Conservation (phyloP, 1,140 invertebrate species). For the Lucilia sericata region DNA sequence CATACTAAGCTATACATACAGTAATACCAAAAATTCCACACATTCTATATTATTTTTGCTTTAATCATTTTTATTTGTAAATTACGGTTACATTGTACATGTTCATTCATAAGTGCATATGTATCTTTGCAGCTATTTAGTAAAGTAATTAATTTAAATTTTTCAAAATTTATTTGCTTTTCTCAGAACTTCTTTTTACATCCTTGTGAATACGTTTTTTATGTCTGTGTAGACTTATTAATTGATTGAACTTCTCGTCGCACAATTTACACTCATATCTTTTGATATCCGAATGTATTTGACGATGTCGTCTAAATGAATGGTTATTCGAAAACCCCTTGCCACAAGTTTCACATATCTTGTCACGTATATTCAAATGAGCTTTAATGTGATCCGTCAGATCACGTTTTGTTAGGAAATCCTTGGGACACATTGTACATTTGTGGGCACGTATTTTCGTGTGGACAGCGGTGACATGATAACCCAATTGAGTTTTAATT, state of each 20-base stretch:
- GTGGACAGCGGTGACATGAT: slow-evolving; percentile 59
- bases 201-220: slow-evolving; percentile 62
- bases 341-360: slow-evolving; percentile 60
- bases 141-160: too few species aligned
- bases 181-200: neutral
- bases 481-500: slow-evolving; percentile 54
- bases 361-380: slow-evolving; percentile 63
- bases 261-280: slow-evolving; percentile 62
- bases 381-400: slow-evolving; percentile 60
- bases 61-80: too few species aligned
- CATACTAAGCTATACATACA: too few species aligned
- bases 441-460: slow-evolving; percentile 60
- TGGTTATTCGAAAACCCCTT: slow-evolving; percentile 62
- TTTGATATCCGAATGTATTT: slow-evolving; percentile 62
- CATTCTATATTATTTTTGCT: too few species aligned
- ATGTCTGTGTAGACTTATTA: slow-evolving; percentile 62
- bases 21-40: too few species aligned
- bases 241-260: slow-evolving; percentile 59
- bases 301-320: slow-evolving; percentile 60
- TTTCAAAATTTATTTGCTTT: too few species aligned
- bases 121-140: too few species aligned
- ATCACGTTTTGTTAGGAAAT: slow-evolving; percentile 58
- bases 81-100: too few species aligned
- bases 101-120: too few species aligned
- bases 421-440: slow-evolving; percentile 63